These are phyloP conservation scores for Agriopis marginaria DNA, from an alignment of 2,888 invertebrate species.

Conservation along the genomic window DNA sequence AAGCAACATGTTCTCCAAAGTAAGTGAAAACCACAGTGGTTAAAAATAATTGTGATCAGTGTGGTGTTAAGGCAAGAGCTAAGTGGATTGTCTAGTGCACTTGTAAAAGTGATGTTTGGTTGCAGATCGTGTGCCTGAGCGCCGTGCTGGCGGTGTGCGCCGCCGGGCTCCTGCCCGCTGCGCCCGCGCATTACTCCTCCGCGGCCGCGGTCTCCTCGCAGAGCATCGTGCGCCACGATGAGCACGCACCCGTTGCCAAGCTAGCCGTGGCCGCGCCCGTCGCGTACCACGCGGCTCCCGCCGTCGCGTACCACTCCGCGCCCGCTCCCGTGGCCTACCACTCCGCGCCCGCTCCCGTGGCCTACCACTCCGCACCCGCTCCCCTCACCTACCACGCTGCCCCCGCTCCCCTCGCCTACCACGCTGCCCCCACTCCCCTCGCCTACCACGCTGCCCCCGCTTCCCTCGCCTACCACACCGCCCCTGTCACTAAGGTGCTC, in stretches of 20 bases:
- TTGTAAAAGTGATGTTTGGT: constrained; percentile 23
- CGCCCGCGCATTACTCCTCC: constrained; percentile 74
- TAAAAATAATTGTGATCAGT: constrained; percentile 13
- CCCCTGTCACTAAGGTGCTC: constrained; percentile 57
- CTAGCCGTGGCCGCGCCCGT: constrained; percentile 49
- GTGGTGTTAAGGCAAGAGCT: neutral
- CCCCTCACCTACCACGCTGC: constrained; percentile 53
- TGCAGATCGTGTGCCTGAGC: constrained; percentile 69
- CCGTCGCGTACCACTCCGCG: constrained; percentile 54
- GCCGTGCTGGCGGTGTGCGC: constrained; percentile 74
- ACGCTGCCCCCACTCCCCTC: constrained; percentile 55
- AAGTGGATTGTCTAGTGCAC: neutral
- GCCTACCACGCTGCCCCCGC: constrained; percentile 58
- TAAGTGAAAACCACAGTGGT: constrained; percentile 55
- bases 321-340: constrained; percentile 59
- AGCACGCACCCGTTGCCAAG: constrained; percentile 53
- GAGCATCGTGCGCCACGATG: constrained; percentile 70
- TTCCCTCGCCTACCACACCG: constrained; percentile 49
- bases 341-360: constrained; percentile 61
- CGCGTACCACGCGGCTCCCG: constrained; percentile 75
- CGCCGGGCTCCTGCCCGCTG: constrained; percentile 68
- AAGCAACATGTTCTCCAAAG: constrained; percentile 76
- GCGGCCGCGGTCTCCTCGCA: constrained; percentile 74
- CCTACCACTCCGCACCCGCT: constrained; percentile 51
- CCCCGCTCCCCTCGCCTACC: constrained; percentile 52